Conservation (phyloP, 2,888 invertebrate genomes). For the Amiota mariae region DNA sequence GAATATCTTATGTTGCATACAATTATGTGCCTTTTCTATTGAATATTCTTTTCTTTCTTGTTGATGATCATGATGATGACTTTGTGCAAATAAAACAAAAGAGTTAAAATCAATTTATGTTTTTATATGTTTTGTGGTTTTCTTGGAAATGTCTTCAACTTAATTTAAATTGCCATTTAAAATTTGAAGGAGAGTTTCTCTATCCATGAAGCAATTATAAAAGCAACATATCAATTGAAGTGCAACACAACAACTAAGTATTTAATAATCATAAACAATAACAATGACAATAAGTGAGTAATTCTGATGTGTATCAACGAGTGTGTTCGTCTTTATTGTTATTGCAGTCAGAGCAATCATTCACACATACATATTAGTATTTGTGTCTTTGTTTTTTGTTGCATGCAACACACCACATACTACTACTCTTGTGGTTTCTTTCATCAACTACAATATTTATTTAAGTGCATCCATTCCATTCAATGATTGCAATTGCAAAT, state of each 20-base stretch:
- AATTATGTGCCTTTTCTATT: background rate
- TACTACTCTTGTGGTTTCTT: background rate
- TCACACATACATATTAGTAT: background rate
- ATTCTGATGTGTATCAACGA: background rate
- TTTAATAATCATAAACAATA: background rate
- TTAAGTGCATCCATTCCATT: background rate
- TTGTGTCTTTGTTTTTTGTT: background rate
- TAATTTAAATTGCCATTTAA: conserved; percentile 49
- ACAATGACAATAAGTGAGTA: background rate
- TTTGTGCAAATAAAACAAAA: background rate
- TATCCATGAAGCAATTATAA: conserved; percentile 59
- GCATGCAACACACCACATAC: background rate
- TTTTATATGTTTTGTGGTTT: too few relatives aligned
- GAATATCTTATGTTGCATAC: conserved; percentile 46
- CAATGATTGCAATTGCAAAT: conserved; percentile 45
- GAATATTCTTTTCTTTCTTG: conserved; percentile 49
- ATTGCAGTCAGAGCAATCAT: background rate
- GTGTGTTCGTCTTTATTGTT: conserved; percentile 20
- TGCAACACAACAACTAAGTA: conserved; percentile 45
- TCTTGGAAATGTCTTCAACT: background rate
- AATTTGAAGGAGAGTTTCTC: conserved; percentile 20
- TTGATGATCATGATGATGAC: too few relatives aligned
- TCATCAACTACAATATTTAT: background rate
- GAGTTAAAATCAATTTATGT: conserved; percentile 1
- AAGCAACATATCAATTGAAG: conserved; percentile 66